Evolutionary conservation across 92 coral and sea anemone genomes (phyloP).

Genomic region (Parazoanthus atlanticus): DNA sequence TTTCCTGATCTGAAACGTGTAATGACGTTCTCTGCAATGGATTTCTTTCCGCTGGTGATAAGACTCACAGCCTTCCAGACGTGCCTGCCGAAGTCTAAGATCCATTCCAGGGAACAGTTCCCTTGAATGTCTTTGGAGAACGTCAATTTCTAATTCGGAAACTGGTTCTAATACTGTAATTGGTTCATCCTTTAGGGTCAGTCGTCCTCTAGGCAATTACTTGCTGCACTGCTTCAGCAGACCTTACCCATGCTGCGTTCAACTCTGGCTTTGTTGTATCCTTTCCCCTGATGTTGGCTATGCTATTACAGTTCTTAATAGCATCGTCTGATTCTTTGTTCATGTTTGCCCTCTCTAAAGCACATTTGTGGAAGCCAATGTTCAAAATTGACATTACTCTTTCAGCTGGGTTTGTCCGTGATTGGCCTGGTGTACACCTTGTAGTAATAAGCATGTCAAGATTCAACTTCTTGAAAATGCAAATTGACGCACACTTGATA

Average conservation of each 20-base stretch:
- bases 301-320: conserved; percentile 50
- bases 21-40: conserved; percentile 50
- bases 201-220: conserved; percentile 47
- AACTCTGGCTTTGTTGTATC: conserved; percentile 49
- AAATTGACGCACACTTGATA: conserved; percentile 44
- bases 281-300: conserved; percentile 45
- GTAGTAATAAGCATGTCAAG: conserved; percentile 56
- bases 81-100: conserved; percentile 46
- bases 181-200: conserved; percentile 49
- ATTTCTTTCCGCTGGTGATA: conserved; percentile 35
- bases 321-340: conserved; percentile 46
- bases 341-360: conserved; percentile 40
- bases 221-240: conserved; percentile 40
- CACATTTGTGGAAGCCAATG: conserved; percentile 53
- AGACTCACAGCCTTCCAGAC: conserved; percentile 29
- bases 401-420: conserved; percentile 61
- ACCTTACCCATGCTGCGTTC: conserved; percentile 36
- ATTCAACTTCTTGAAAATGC: conserved; percentile 40
- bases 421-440: conserved; percentile 52
- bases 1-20: conserved; percentile 47
- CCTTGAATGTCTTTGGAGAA: conserved; percentile 24
- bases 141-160: conserved; percentile 34
- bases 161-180: conserved; percentile 36
- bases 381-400: conserved; percentile 61
- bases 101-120: conserved; percentile 56